phyloP scores from a whole-genome alignment of 2,113 vertebrate species.

The Oxyura jamaicensis region DNA sequence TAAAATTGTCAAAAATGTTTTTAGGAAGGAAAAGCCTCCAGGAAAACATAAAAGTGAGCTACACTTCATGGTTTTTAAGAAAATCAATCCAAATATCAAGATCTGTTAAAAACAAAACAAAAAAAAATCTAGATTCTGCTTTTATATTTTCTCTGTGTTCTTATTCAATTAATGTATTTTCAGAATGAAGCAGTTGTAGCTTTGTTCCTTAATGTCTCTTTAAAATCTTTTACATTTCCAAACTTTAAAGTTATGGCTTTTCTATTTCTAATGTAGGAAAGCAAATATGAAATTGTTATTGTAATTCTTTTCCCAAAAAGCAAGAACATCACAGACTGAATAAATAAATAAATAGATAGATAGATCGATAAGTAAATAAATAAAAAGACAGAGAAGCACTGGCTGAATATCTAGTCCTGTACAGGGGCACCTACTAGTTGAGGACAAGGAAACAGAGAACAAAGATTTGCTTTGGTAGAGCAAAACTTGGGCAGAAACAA shows the following conservation, averaged over 20 bases:
- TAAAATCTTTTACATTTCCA: not conserved
- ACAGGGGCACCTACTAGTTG: not conserved
- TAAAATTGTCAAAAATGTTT: not conserved
- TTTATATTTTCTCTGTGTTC: not conserved
- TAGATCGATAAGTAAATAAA: no score
- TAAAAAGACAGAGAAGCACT: not conserved
- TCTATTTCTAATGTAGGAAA: not conserved
- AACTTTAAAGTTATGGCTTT: not conserved
- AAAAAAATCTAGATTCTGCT: not conserved
- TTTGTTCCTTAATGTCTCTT: not conserved
- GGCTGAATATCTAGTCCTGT: not conserved
- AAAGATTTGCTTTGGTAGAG: not conserved
- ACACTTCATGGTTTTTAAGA: not conserved
- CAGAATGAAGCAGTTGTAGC: not conserved
- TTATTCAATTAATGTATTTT: not conserved
- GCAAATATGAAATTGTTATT: not conserved
- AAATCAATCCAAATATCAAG: conserved; percentile 8
- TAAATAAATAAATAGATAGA: no score
- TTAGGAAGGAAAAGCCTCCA: not conserved
- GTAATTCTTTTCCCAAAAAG: not conserved
- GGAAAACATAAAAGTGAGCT: not conserved
- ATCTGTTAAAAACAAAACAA: not conserved
- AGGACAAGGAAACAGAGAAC: not conserved
- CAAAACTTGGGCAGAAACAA: not conserved
- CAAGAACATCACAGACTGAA: not conserved